Evolutionary conservation across 1,140 invertebrate species (phyloP), one percentile per base, ranked within the genome.

Genomic region (Chymomyza costata): DNA sequence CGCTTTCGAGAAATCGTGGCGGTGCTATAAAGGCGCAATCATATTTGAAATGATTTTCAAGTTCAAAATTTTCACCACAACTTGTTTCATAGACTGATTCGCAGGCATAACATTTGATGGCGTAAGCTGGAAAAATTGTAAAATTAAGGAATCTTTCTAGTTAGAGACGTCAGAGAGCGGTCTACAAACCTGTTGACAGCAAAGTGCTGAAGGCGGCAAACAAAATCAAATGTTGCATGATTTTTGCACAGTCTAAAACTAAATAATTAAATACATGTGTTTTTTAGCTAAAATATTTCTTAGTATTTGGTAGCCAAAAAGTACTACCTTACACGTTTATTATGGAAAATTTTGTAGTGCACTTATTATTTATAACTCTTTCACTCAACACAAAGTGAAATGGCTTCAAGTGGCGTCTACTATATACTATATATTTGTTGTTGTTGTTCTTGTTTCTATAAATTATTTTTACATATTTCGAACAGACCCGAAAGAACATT

Each of bases 21-120:
- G 82, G 82, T 6, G 76, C 76, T 15, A 65, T 78, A n/a, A 55
- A 70, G 40, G 65, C 59, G 39, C 82, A 84, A 56, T 84, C 82
- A 44, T 63, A 62, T 43, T 84, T 84, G 51, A 83, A 84, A 63
- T 82, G 52, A 16, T 82, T 66, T 43, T 82, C 82, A 32, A 51
- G 44, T n/a, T 65, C 60, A 39, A 84, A 84, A 39, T 82, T 57
- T 39, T 84, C 82, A 28, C 65, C 82, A 21, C 82, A 84, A 21
- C 51, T 60, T 3, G 48, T 14, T 39, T 84, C 71, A 41, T 82
- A 84, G 30, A 66, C 64, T 14, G 82, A 84, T 48, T 84, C 82
- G 46, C 82, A 84, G 53, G 73, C 54, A 17, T 71, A 84, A 54
- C 82, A 84, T 45, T 64, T 66, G 52, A 84, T 84, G 60, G 76